Conservation (phyloP, 2,888 invertebrate genomes). For the Ryuthela nishihirai region DNA sequence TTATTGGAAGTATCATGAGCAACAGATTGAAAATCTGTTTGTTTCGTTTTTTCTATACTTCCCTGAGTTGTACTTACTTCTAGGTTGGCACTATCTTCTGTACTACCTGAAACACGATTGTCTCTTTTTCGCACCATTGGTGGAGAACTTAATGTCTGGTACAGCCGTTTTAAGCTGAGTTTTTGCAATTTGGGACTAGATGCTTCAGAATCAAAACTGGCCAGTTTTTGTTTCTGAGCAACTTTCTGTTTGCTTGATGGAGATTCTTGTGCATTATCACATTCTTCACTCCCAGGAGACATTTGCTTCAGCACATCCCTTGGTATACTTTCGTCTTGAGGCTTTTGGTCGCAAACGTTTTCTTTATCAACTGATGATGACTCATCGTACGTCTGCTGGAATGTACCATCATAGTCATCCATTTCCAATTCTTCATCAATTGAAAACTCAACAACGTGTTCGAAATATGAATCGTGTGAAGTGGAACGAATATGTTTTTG, state of each 20-base stretch:
- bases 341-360: neutral
- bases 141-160: constrained; percentile 23
- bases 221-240: constrained; percentile 25
- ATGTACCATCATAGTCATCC: constrained; percentile 2
- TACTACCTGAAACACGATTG: no score
- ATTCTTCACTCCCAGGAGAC: neutral
- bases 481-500: constrained; percentile 59
- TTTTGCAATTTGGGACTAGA: constrained; percentile 34
- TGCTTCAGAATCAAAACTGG: constrained; percentile 26
- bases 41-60: no score
- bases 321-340: no score
- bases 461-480: constrained; percentile 91
- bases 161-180: constrained; percentile 27
- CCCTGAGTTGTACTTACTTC: no score
- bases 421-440: constrained; percentile 5
- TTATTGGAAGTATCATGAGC: no score
- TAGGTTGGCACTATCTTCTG: no score
- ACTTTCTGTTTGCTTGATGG: constrained; percentile 4
- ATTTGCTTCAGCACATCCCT: no score
- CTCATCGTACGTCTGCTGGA: no score
- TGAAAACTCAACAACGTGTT: constrained; percentile 48
- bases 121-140: constrained; percentile 16
- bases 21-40: no score
- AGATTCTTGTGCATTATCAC: constrained; percentile 6
- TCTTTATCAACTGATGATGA: neutral